Base-by-base conservation (phyloP, 1,140 invertebrate genomes). In the Caenorhabditis latens region DNA sequence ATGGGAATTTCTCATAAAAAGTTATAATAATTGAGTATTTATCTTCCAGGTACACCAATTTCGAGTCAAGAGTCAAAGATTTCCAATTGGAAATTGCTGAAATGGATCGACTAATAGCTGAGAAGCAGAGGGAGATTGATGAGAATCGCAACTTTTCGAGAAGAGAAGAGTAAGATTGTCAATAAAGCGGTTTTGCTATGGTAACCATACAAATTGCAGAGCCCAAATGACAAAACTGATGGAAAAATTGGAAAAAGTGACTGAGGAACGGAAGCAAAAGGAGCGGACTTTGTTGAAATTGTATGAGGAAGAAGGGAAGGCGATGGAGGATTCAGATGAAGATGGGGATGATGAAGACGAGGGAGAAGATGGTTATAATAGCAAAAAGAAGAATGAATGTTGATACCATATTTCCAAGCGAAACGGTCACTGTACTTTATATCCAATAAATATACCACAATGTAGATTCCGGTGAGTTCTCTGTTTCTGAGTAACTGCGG, bases 201-300 rank as follows among this genome's bases (percentile, higher is more conserved):
- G 32, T 2, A 32, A 32, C 0, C 0, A 32, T 32, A 32, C 32
- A 32, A 32, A 32, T 50, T 50, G 46, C 71, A 79, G 71, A 50
- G n/a, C 53, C 19, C 71, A 79, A 53, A 79, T 79, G 71, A n/a
- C 71, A n/a, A 79, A 79, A 50, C 21, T 79, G 53, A 79, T 79
- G 71, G 71, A 53, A 24, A 79, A 79, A 79, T 53, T 79, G 21
- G 71, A 79, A 32, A 79, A 79, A 79, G 71, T 79, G 71, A 50
- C 46, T 6, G 71, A 79, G 19, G 71, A 79, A 50, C 43, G 71
- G 16, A 79, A 79, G 42, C 71, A 50, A 53, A 79, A 79, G 24
- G 71, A 79, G n/a, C n/a, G 43, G 24, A 50, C 71, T 21, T 24
- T 79, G 46, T n/a, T 79, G 71, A 48, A 79, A 13, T 50, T 79